phyloP scores from a whole-genome alignment of 2,888 invertebrate species.

The Exocentrus adspersus region DNA sequence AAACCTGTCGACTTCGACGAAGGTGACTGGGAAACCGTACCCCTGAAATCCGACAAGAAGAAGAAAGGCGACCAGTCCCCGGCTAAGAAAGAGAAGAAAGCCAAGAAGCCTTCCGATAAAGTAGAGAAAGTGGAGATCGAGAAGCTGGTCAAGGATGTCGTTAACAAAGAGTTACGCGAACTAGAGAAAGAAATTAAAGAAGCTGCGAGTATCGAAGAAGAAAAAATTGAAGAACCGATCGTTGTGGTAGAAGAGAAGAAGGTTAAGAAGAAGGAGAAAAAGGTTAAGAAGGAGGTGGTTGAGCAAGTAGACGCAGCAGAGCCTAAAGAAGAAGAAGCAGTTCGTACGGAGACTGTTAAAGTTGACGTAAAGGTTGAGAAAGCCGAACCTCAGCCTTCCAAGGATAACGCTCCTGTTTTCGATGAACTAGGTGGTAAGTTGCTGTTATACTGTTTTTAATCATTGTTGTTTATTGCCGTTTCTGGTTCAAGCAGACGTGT shows the following conservation, averaged over 20 bases:
- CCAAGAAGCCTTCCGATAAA: conserved; percentile 58
- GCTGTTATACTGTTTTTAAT: no score
- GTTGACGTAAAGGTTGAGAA: conserved; percentile 48
- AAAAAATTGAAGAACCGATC: conserved; percentile 46
- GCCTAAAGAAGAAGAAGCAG: conserved; percentile 43
- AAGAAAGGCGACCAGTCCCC: conserved; percentile 67
- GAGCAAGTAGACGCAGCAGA: conserved; percentile 32
- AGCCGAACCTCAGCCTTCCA: conserved; percentile 32
- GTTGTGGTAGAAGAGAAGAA: conserved; percentile 57
- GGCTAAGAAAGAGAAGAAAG: conserved; percentile 61
- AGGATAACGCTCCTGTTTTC: conserved; percentile 62
- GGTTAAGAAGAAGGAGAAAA: conserved; percentile 59
- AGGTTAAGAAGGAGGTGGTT: conserved; percentile 51
- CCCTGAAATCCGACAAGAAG: conserved; percentile 78
- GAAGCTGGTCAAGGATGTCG: conserved; percentile 65
- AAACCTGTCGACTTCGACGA: conserved; percentile 80
- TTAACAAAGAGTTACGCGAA: conserved; percentile 65
- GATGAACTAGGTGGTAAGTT: conserved; percentile 71
- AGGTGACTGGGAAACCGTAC: conserved; percentile 79
- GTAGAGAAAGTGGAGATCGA: conserved; percentile 63
- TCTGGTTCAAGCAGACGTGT: conserved; percentile 74
- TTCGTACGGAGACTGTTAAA: conserved; percentile 35
- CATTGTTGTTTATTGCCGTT: conserved; percentile 34
- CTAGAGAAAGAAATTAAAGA: conserved; percentile 54
- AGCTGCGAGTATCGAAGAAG: conserved; percentile 46